A percentile compares a stretch with the other conserved stretches of the same genome.
phyloP scores from a whole-genome alignment of 1,140 invertebrate genomes.

The Amyelois transitella region DNA sequence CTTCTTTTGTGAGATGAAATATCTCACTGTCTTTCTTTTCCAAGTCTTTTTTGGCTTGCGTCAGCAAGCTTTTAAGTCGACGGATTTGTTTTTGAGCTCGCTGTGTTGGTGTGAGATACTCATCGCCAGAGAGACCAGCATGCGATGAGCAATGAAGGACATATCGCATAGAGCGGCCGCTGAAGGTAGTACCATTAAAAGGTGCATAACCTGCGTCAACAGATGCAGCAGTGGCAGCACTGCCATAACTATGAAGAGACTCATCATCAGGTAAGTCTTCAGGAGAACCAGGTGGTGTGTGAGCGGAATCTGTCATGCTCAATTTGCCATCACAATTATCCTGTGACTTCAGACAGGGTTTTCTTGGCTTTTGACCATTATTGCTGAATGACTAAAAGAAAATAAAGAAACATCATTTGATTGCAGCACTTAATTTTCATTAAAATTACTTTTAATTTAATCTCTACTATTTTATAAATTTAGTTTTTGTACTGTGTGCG shows the following conservation, averaged over 20 bases:
- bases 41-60: slow-evolving; percentile 83
- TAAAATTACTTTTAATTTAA: too few species aligned
- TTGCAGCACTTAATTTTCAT: too few species aligned
- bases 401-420: neutral
- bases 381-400: slow-evolving; percentile 68
- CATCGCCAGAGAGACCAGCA: slow-evolving; percentile 81
- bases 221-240: slow-evolving; percentile 81
- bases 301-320: slow-evolving; percentile 60
- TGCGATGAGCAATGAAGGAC: slow-evolving; percentile 88
- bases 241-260: slow-evolving; percentile 84
- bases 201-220: slow-evolving; percentile 87
- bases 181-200: slow-evolving; percentile 86
- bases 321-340: slow-evolving; percentile 52
- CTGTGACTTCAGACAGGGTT: slow-evolving; percentile 53
- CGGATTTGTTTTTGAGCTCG: slow-evolving; percentile 85
- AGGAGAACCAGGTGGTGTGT: slow-evolving; percentile 77
- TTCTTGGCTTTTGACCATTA: slow-evolving; percentile 50
- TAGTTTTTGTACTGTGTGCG: too few species aligned
- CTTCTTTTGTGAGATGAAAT: slow-evolving; percentile 85
- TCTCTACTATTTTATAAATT: too few species aligned
- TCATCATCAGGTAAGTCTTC: slow-evolving; percentile 82
- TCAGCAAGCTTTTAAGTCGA: slow-evolving; percentile 80
- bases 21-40: slow-evolving; percentile 88
- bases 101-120: slow-evolving; percentile 91
- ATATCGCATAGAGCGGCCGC: slow-evolving; percentile 81